Evolutionary conservation across 1,140 invertebrate genomes (phyloP).

Genomic region (Saccostrea cuccullata): DNA sequence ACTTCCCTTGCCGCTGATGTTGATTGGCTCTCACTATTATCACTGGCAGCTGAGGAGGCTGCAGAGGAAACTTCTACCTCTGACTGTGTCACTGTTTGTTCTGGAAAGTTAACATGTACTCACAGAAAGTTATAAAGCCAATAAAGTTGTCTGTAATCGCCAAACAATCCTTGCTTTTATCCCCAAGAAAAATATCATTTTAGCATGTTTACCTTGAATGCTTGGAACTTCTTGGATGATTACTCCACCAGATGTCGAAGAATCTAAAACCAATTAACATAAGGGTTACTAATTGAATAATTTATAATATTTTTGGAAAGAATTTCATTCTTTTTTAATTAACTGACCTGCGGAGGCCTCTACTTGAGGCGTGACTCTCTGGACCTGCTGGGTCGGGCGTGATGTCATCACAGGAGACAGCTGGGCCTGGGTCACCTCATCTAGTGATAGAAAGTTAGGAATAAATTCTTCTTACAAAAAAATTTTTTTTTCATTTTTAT

Average conservation of each 20-base stretch:
- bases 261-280: neutral
- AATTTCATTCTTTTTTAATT: no score
- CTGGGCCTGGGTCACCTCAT: slow-evolving; percentile 53
- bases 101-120: neutral
- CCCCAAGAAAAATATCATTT: neutral
- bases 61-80: neutral
- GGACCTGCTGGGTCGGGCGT: slow-evolving; percentile 74
- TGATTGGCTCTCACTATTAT: slow-evolving; percentile 13
- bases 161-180: no score
- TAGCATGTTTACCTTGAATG: neutral
- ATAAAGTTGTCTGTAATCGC: no score
- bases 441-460: neutral
- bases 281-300: neutral
- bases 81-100: slow-evolving; percentile 36
- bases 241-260: neutral
- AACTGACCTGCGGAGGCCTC: slow-evolving; percentile 54
- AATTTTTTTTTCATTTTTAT: neutral
- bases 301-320: neutral
- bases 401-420: slow-evolving; percentile 59
- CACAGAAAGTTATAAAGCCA: no score
- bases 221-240: slow-evolving; percentile 29
- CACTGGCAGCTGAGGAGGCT: neutral
- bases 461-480: neutral
- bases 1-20: neutral
- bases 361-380: slow-evolving; percentile 73